These are phyloP conservation scores for Brevimyrus niger DNA, from an alignment of 2,113 vertebrate species.

Conservation along the genomic window DNA sequence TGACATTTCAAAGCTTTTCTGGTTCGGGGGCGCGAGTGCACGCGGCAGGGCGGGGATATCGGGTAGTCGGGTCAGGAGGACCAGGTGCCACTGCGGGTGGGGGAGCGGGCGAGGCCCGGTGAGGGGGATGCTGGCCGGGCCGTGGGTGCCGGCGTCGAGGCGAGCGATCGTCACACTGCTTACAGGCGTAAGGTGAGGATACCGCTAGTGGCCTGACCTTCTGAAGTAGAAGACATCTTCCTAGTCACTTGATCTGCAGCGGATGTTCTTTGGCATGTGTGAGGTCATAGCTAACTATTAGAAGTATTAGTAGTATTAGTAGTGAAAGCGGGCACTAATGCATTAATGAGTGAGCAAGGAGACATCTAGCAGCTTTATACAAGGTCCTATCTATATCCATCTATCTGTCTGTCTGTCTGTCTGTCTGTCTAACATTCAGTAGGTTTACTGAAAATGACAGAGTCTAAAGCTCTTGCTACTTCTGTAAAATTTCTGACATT, in stretches of 20 bases:
- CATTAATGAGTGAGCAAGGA: background rate
- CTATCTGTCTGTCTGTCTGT: background rate
- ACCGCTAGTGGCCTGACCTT: background rate
- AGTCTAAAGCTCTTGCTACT: background rate
- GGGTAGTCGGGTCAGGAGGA: slow-evolving; percentile 4
- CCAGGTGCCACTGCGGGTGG: slow-evolving; percentile 18
- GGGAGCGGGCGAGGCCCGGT: background rate
- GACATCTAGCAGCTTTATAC: background rate
- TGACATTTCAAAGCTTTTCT: slow-evolving; percentile 40
- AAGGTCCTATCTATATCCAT: background rate
- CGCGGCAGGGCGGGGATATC: background rate
- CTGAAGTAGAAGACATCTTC: background rate
- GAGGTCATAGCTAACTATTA: background rate
- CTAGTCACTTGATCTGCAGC: background rate
- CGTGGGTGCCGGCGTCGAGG: background rate
- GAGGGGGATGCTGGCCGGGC: background rate
- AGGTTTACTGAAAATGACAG: background rate
- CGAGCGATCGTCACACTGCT: background rate
- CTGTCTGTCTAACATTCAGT: background rate
- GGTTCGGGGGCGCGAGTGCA: background rate
- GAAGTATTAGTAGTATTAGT: background rate
- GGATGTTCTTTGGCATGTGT: background rate
- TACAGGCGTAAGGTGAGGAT: background rate
- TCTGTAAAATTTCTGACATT: background rate
- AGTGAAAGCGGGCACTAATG: background rate